These are phyloP conservation scores for Polydrusus cervinus DNA, from an alignment of 2,888 invertebrate genomes.

Conservation along the genomic window DNA sequence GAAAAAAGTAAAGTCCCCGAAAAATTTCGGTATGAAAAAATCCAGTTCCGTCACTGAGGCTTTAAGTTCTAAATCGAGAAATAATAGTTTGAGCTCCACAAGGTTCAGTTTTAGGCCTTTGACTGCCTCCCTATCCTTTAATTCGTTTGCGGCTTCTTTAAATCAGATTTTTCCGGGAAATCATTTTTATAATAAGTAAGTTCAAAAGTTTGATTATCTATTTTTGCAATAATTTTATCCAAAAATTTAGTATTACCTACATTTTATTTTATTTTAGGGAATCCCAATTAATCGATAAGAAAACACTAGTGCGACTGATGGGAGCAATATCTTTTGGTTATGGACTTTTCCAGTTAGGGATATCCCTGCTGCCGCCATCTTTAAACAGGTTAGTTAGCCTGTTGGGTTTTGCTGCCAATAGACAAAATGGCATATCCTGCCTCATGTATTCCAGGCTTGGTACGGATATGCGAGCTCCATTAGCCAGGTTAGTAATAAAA, in stretches of 20 bases:
- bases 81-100: slow-evolving; percentile 51
- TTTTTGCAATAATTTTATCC: not conserved
- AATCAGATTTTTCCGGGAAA: slow-evolving; percentile 60
- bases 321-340: slow-evolving; percentile 82
- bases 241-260: not conserved
- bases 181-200: slow-evolving; percentile 56
- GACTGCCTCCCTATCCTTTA: slow-evolving; percentile 50
- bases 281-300: slow-evolving; percentile 69
- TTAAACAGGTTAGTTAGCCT: slow-evolving; percentile 76
- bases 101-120: slow-evolving; percentile 47
- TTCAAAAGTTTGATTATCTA: slow-evolving; percentile 22
- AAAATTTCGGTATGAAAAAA: slow-evolving; percentile 45
- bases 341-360: slow-evolving; percentile 79
- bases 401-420: slow-evolving; percentile 79
- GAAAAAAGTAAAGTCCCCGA: slow-evolving; percentile 35
- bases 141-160: slow-evolving; percentile 57
- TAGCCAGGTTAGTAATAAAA: slow-evolving; percentile 75
- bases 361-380: slow-evolving; percentile 80
- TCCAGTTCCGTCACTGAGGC: slow-evolving; percentile 40
- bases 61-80: slow-evolving; percentile 40
- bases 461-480: slow-evolving; percentile 79
- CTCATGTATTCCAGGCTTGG: slow-evolving; percentile 77
- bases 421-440: slow-evolving; percentile 75
- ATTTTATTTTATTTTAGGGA: slow-evolving; percentile 13
- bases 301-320: slow-evolving; percentile 76